These are phyloP conservation scores for Brachionus paranguensis DNA, from an alignment of 1,140 invertebrate genomes.

Conservation along the genomic window DNA sequence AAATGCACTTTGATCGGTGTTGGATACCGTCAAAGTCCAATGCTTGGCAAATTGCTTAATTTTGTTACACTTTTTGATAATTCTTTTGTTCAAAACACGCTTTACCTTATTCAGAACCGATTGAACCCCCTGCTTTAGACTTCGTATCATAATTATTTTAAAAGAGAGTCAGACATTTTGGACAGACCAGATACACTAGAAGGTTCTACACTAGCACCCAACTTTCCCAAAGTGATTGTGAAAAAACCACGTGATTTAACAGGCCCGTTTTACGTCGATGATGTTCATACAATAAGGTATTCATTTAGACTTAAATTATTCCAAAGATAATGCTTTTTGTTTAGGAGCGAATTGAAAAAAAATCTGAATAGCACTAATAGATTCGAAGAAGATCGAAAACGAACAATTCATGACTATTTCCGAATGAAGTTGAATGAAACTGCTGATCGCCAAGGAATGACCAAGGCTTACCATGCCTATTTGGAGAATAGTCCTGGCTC, in stretches of 20 bases:
- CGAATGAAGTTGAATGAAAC: slow-evolving; percentile 18
- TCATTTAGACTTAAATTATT: neutral
- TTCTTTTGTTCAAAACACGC: neutral
- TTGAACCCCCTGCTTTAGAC: neutral
- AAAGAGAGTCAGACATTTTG: neutral
- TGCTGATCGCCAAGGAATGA: neutral
- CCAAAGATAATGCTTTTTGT: neutral
- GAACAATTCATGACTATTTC: slow-evolving; percentile 40
- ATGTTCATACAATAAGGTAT: slow-evolving; percentile 25
- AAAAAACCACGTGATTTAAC: slow-evolving; percentile 19
- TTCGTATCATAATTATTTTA: neutral
- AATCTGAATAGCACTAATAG: neutral
- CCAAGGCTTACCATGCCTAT: slow-evolving; percentile 37
- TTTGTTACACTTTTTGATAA: neutral
- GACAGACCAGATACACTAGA: neutral
- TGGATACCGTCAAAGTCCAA: neutral
- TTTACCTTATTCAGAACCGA: neutral
- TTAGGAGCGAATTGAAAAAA: slow-evolving; percentile 17
- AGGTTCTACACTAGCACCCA: slow-evolving; percentile 24
- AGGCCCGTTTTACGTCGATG: slow-evolving; percentile 24
- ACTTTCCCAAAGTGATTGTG: slow-evolving; percentile 14
- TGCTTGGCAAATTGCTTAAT: neutral
- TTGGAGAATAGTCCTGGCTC: slow-evolving; percentile 40
- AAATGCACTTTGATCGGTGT: neutral
- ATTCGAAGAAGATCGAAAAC: slow-evolving; percentile 29